Percentiles rank a stretch among this genome's conserved stretches.
Conservation (phyloP, 1,140 invertebrate species). For the Pollicipes pollicipes region DNA sequence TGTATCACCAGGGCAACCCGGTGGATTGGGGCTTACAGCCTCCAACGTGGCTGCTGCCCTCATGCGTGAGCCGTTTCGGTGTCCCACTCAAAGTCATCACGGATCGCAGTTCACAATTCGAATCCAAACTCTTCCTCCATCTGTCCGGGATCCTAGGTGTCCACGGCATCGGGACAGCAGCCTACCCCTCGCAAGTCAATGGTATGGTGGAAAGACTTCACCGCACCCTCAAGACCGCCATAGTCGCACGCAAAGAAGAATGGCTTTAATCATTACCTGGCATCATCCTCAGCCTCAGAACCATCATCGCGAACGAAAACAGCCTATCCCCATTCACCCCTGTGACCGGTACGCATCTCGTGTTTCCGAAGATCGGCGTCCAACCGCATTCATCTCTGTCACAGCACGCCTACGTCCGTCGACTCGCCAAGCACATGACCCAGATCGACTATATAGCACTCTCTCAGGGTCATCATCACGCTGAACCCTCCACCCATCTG, state of each 20-base stretch:
- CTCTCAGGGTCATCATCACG: too few relatives aligned
- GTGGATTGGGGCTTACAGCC: slow-evolving; percentile 11
- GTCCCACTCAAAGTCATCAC: slow-evolving; percentile 10
- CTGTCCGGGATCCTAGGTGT: slow-evolving; percentile 9
- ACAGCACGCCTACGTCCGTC: too few relatives aligned
- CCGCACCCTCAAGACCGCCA: not conserved
- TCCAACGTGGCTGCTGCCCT: slow-evolving; percentile 7
- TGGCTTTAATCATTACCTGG: not conserved
- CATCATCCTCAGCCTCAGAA: slow-evolving; percentile 3
- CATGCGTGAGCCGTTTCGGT: slow-evolving; percentile 11
- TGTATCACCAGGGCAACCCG: slow-evolving; percentile 9
- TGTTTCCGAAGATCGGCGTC: too few relatives aligned
- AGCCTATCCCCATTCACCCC: slow-evolving; percentile 6
- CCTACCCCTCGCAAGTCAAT: not conserved
- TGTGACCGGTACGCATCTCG: too few relatives aligned
- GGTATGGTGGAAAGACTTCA: not conserved
- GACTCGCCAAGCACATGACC: too few relatives aligned
- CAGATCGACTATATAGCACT: too few relatives aligned
- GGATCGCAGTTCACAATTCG: slow-evolving; percentile 8
- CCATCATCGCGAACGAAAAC: not conserved
- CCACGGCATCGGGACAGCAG: not conserved
- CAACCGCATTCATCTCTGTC: too few relatives aligned
- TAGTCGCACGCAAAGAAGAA: not conserved
- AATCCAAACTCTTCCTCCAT: slow-evolving; percentile 7
- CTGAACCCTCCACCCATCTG: too few relatives aligned